Evolutionary conservation across 2,888 invertebrate genomes (phyloP).

Genomic region (Euspilapteryx auroguttella): DNA sequence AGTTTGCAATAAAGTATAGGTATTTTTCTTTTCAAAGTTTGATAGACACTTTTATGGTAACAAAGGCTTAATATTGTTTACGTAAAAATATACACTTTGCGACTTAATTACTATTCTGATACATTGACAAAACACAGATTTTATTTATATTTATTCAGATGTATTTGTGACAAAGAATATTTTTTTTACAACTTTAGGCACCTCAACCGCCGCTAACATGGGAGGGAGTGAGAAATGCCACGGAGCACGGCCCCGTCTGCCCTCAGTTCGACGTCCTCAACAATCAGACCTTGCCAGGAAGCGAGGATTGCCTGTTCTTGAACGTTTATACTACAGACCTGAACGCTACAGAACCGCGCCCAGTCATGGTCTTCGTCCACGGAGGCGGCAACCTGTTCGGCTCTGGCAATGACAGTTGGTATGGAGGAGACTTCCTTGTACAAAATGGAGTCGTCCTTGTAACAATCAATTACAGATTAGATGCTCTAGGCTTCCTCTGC

Average conservation of each 20-base stretch:
- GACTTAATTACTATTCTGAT: not conserved
- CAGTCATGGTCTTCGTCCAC: constrained; percentile 11
- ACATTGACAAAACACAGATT: not conserved
- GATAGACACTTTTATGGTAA: too few species aligned
- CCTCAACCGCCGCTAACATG: constrained; percentile 8
- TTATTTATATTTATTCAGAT: too few species aligned
- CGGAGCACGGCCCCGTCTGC: constrained; percentile 10
- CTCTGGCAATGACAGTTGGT: constrained; percentile 38
- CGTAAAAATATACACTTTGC: too few species aligned
- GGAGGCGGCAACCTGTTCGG: constrained; percentile 48
- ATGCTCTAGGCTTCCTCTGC: constrained; percentile 56
- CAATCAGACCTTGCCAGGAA: constrained; percentile 7
- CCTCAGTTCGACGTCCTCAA: constrained; percentile 10
- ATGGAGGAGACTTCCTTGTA: constrained; percentile 57
- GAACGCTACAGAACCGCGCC: constrained; percentile 4
- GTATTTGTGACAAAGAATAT: not conserved
- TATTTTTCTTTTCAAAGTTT: too few species aligned
- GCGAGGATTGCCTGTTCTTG: constrained; percentile 14
- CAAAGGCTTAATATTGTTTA: too few species aligned
- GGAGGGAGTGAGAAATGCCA: constrained; percentile 10
- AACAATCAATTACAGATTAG: constrained; percentile 57
- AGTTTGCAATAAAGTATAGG: too few species aligned
- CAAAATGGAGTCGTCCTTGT: constrained; percentile 52
- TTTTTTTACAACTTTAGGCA: constrained; percentile 7
- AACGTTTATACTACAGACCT: constrained; percentile 11